Evolutionary conservation across 2,113 vertebrate species (phyloP), one percentile per base, ranked within the genome.

Genomic region (Nibea albiflora): DNA sequence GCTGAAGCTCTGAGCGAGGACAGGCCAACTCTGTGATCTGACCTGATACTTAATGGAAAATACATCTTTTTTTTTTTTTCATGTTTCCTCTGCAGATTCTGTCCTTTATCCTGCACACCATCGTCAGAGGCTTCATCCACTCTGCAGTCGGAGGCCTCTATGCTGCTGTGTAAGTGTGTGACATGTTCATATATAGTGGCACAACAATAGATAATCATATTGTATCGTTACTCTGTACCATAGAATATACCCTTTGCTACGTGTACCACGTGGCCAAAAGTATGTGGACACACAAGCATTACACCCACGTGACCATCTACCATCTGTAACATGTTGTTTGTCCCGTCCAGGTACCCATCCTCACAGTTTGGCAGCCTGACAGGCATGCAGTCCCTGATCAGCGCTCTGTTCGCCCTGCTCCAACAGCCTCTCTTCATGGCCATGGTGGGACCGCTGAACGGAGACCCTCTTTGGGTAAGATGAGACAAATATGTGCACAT

Each of bases 351-450:
- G 90, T 99, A 99, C 89, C 98, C 98, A 3, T 99, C 97, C 26
- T 97, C 97, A 49, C 98, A 99, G 94, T 99, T 99, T 24, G 98
- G 98, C 92, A 99, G 97, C 89, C 91, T 99, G 92, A 99, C 98
- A 0, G 98, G 98, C 42, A 94, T 99, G 91, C 98, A 99, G 95
- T 99, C 98, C 1, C 94, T 99, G 82, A 93, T 99, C 95, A 99
- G 98, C 0, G 98, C 98, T 1, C 96, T 99, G 65, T 99, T 99
- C 0, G 98, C 98, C 62, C 96, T 99, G 71, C 96, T 99, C 61
- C 98, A 99, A 85, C 98, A 99, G 94, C 98, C 98, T 5, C 96
- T 99, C 57, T 99, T 98, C 90, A 95, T 98, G 96, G 97, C 97
- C 57, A 96, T 99, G 96, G 97, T 98, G 46, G 97, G 98, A 56